Conservation (phyloP, 2,888 invertebrate genomes). For the Chrysotoxum bicinctum region DNA sequence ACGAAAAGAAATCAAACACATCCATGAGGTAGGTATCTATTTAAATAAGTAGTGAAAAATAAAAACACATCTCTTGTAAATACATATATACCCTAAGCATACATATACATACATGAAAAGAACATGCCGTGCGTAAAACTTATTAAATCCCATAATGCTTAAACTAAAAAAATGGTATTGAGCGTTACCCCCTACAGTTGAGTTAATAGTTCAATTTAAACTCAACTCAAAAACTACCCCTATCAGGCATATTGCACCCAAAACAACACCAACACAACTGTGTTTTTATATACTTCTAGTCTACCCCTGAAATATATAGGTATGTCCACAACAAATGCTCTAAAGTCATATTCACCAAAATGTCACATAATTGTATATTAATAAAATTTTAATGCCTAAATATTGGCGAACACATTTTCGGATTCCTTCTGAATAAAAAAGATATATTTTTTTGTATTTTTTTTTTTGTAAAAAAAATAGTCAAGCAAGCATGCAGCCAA, state of each 20-base stretch:
- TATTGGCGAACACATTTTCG: conserved; percentile 26
- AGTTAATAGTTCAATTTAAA: conserved; percentile 25
- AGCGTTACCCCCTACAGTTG: conserved; percentile 63
- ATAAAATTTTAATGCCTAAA: conserved; percentile 10
- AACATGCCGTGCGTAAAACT: conserved; percentile 25
- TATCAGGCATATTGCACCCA: conserved; percentile 44
- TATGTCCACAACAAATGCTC: neutral
- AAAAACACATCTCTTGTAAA: neutral
- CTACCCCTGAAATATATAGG: conserved; percentile 17
- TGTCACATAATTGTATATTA: conserved; percentile 2
- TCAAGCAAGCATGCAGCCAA: neutral
- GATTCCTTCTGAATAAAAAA: conserved; percentile 30
- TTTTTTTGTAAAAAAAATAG: neutral
- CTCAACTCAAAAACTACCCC: conserved; percentile 69
- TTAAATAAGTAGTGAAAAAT: neutral
- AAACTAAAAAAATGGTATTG: conserved; percentile 27
- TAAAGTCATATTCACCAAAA: neutral
- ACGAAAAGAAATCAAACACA: neutral
- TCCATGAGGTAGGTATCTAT: neutral
- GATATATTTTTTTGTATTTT: too few species aligned
- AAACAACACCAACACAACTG: conserved; percentile 42
- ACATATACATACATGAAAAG: neutral
- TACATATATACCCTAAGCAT: neutral
- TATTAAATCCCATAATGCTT: conserved; percentile 41
- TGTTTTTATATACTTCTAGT: conserved; percentile 20